Conservation (phyloP, 2,888 invertebrate species). For the Lasius fuliginosus region DNA sequence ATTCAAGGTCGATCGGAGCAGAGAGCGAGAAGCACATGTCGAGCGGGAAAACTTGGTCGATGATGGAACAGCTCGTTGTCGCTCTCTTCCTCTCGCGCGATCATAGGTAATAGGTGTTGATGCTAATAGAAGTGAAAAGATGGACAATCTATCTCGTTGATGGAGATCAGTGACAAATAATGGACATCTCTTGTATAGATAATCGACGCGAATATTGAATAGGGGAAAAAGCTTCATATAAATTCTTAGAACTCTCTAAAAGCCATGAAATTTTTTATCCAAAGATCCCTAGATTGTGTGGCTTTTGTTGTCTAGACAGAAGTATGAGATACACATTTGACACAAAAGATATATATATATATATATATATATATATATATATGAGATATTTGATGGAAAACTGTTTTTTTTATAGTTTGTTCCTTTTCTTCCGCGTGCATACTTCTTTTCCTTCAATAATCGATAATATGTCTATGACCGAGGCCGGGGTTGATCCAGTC, state of each 20-base stretch:
- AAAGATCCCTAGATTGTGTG: background rate
- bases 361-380: no score
- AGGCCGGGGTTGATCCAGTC: conserved; percentile 64
- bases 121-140: background rate
- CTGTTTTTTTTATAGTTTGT: background rate
- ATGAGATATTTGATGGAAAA: background rate
- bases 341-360: no score
- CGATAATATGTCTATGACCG: conserved; percentile 76
- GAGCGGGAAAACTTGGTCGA: conserved; percentile 60
- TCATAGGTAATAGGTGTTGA: background rate
- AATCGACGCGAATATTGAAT: no score
- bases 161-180: background rate
- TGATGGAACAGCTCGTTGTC: conserved; percentile 53
- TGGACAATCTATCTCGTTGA: background rate
- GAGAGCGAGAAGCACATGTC: conserved; percentile 59
- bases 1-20: conserved; percentile 75
- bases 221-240: no score
- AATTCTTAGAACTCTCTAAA: no score
- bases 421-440: background rate
- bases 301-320: background rate
- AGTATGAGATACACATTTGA: background rate
- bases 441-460: conserved; percentile 47
- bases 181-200: no score
- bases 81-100: background rate
- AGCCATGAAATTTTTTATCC: background rate